These are phyloP conservation scores for Acropora tenuis DNA, from an alignment of 64 coral and sea anemone species.

Conservation along the genomic window DNA sequence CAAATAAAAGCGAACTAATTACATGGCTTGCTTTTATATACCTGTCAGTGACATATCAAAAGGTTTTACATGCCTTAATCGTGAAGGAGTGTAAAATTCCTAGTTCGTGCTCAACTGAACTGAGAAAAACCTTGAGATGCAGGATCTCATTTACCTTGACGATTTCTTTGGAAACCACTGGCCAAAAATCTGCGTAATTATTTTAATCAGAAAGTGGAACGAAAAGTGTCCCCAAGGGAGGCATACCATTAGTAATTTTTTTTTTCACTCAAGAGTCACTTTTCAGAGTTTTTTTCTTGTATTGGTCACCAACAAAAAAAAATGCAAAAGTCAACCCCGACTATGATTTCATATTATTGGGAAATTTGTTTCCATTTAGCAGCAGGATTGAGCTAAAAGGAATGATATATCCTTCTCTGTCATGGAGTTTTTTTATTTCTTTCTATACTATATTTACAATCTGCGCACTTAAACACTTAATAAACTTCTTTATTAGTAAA, in stretches of 20 bases:
- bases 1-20: neutral
- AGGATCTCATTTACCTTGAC: too few relatives aligned
- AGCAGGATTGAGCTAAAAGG: neutral
- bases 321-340: neutral
- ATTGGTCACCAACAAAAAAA: neutral
- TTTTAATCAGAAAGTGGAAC: too few relatives aligned
- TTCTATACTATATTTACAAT: neutral
- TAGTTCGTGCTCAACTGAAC: too few relatives aligned
- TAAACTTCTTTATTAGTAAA: constrained; percentile 17
- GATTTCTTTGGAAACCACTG: too few relatives aligned
- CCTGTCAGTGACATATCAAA: neutral
- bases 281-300: neutral
- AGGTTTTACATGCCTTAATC: constrained; percentile 1
- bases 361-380: constrained; percentile 32
- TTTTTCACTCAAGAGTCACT: too few relatives aligned
- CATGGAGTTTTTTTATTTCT: neutral
- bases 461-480: neutral
- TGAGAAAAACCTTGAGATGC: too few relatives aligned
- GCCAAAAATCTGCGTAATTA: neutral
- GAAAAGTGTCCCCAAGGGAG: too few relatives aligned
- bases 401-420: neutral
- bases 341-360: neutral
- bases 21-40: neutral
- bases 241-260: too few relatives aligned
- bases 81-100: neutral